Percentiles rank a stretch among this genome's conserved stretches.
Evolutionary conservation across 1,140 invertebrate genomes (phyloP).

Genomic region (Melitaea cinxia): DNA sequence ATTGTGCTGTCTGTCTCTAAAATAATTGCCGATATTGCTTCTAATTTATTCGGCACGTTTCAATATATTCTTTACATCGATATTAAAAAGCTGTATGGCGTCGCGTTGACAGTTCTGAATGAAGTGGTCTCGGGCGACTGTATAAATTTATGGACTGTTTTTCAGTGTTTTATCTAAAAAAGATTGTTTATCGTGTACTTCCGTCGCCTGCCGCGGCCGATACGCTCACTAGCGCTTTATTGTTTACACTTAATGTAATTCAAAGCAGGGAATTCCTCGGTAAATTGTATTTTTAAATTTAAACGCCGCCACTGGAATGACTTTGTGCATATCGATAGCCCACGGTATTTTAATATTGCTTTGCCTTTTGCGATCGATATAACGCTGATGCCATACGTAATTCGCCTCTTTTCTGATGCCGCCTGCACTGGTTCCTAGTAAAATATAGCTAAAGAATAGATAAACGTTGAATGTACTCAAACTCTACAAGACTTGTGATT

Average conservation of each 20-base stretch:
- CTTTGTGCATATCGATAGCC: conserved; percentile 67
- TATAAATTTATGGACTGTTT: conserved; percentile 51
- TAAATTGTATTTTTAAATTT: conserved; percentile 80
- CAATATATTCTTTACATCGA: conserved; percentile 20
- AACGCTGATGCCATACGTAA: conserved; percentile 70
- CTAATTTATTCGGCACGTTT: conserved; percentile 20
- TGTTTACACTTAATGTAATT: conserved; percentile 81
- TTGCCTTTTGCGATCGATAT: conserved; percentile 71
- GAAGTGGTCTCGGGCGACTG: conserved; percentile 48
- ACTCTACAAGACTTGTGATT: neutral
- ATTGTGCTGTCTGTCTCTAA: conserved; percentile 43
- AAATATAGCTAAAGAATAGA: conserved; percentile 34
- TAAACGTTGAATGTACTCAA: neutral
- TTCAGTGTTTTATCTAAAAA: conserved; percentile 77
- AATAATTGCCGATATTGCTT: conserved; percentile 26
- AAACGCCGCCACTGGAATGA: conserved; percentile 59
- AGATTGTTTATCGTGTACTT: conserved; percentile 78
- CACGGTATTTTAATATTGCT: conserved; percentile 67
- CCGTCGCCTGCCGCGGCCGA: conserved; percentile 73
- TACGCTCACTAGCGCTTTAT: conserved; percentile 75
- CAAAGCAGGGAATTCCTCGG: conserved; percentile 77
- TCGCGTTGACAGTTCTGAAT: conserved; percentile 59
- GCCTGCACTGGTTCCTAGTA: conserved; percentile 33
- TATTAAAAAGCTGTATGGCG: conserved; percentile 35
- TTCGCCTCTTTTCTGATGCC: conserved; percentile 52